These are phyloP conservation scores for Ameiurus melas DNA, from an alignment of 2,113 vertebrate species.

Conservation along the genomic window DNA sequence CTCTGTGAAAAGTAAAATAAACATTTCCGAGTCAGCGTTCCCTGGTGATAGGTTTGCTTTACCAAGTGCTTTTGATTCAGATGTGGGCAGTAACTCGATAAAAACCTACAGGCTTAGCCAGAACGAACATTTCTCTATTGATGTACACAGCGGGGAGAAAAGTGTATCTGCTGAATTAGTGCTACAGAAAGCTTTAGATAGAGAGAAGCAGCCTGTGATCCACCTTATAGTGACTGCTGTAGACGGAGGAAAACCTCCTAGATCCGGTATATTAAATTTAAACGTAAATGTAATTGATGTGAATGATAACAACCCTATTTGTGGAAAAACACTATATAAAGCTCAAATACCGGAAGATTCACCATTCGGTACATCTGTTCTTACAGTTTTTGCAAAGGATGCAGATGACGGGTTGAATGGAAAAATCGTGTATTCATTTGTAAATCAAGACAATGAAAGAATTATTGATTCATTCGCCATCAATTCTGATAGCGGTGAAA, in stretches of 20 bases:
- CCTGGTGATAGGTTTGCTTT: conserved; percentile 63
- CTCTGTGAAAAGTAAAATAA: conserved; percentile 56
- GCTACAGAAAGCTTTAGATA: conserved; percentile 55
- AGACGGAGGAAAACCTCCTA: conserved; percentile 66
- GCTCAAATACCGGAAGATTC: conserved; percentile 62
- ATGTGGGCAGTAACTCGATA: conserved; percentile 64
- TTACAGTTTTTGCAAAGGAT: conserved; percentile 66
- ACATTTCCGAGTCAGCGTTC: conserved; percentile 65
- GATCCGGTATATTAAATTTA: conserved; percentile 58
- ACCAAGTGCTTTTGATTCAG: conserved; percentile 60
- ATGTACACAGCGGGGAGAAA: conserved; percentile 65
- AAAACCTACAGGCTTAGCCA: conserved; percentile 66
- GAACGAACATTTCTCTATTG: conserved; percentile 70
- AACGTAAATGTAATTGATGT: conserved; percentile 56
- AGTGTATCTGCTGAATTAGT: conserved; percentile 61
- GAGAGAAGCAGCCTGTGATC: conserved; percentile 61
- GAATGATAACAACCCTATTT: conserved; percentile 67
- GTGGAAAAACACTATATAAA: conserved; percentile 68
- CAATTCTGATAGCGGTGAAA: conserved; percentile 72
- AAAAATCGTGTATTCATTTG: conserved; percentile 69
- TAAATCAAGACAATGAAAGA: conserved; percentile 72
- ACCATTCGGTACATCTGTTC: conserved; percentile 45
- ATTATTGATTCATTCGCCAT: conserved; percentile 70
- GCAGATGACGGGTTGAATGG: conserved; percentile 70
- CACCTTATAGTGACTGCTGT: conserved; percentile 59